A percentile compares a stretch with the other conserved stretches of the same genome.
phyloP scores from a whole-genome alignment of 2,113 vertebrate species.

The Symphodus melops region DNA sequence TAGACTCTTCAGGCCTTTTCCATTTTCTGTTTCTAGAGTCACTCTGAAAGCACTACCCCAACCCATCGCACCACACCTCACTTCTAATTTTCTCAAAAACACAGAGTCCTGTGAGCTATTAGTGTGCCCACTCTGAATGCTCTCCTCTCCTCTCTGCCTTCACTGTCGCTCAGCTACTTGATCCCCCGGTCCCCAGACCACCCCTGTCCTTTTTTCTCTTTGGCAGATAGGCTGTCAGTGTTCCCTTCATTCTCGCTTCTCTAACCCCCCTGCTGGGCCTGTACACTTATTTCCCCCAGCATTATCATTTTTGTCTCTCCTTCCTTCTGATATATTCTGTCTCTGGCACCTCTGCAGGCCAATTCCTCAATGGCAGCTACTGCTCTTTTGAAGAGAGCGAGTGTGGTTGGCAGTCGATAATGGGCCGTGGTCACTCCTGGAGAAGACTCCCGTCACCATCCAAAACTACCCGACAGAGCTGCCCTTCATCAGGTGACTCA shows the following conservation, averaged over 20 bases:
- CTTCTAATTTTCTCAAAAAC: conserved; percentile 35
- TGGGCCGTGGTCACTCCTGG: conserved; percentile 80
- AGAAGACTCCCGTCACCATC: conserved; percentile 78
- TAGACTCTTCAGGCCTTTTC: conserved; percentile 23
- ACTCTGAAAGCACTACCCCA: not conserved
- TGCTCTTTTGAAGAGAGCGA: conserved; percentile 92
- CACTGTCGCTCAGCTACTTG: conserved; percentile 49
- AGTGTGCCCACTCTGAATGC: conserved; percentile 1
- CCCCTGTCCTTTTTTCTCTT: conserved; percentile 33
- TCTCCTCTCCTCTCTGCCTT: conserved; percentile 29
- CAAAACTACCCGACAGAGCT: conserved; percentile 72
- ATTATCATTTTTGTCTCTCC: conserved; percentile 34
- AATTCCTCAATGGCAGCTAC: conserved; percentile 92
- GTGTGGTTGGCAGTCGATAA: conserved; percentile 87
- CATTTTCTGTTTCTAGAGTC: conserved; percentile 34
- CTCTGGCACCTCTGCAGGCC: conserved; percentile 81
- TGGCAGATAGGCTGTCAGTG: conserved; percentile 44
- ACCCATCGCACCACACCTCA: not conserved
- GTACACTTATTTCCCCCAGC: conserved; percentile 39
- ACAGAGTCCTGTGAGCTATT: conserved; percentile 38
- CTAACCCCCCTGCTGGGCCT: conserved; percentile 7
- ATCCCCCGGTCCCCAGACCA: conserved; percentile 1
- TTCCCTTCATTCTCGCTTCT: conserved; percentile 42
- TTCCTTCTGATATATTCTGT: conserved; percentile 42
- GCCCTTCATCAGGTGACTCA: conserved; percentile 79